Percentiles rank a stretch among this genome's conserved stretches.
These are phyloP conservation scores for Papilio xuthus DNA, from an alignment of 1,140 invertebrate genomes.

Conservation along the genomic window DNA sequence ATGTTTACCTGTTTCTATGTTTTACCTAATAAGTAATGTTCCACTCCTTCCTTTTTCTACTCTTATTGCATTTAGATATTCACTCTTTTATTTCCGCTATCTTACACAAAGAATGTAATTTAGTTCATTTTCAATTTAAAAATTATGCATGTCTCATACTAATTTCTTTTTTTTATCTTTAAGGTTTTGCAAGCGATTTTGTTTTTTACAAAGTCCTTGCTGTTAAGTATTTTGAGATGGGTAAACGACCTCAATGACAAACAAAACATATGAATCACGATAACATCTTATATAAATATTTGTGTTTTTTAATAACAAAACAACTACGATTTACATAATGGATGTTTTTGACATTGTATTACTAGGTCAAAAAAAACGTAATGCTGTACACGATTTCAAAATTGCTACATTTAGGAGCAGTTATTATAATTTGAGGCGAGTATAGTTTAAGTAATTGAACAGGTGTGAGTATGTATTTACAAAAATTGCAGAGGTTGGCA, in stretches of 20 bases:
- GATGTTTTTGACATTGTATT: slow-evolving; percentile 1
- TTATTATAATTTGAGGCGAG: background rate
- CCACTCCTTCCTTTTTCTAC: too few relatives aligned
- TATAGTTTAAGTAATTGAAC: slow-evolving; percentile 1
- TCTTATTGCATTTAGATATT: background rate
- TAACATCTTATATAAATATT: background rate
- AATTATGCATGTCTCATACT: background rate
- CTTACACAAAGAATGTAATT: too few relatives aligned
- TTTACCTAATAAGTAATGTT: too few relatives aligned
- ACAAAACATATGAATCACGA: background rate
- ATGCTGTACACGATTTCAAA: background rate
- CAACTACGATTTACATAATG: background rate
- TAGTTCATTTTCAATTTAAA: background rate
- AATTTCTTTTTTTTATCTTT: background rate
- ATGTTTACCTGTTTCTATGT: too few relatives aligned
- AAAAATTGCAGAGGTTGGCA: background rate
- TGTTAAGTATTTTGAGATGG: background rate
- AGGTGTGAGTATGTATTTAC: background rate
- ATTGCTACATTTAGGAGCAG: background rate
- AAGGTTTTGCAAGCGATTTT: background rate
- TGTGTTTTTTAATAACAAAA: background rate
- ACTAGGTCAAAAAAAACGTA: background rate
- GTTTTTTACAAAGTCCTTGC: background rate
- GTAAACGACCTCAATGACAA: slow-evolving; percentile 14
- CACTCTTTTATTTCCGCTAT: background rate